Evolutionary conservation across 1,140 invertebrate genomes (phyloP), one percentile per base, ranked within the genome.

Genomic region (Anagrus nilaparvatae): DNA sequence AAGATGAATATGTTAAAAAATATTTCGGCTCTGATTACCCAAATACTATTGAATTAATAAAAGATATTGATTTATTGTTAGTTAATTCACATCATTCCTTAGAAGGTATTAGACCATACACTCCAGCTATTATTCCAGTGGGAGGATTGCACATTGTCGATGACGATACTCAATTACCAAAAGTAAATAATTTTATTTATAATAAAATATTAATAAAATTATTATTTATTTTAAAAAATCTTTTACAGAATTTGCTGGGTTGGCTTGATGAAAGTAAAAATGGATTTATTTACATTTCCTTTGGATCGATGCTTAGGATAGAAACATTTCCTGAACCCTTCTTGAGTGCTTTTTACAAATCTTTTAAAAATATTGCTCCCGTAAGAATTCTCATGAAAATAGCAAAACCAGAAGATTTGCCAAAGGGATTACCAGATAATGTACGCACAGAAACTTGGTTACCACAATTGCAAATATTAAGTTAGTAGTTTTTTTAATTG

Each of bases 261-360:
- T 77, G 78, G 58, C 58, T 83, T 19, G 76, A 82, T 47, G 74
- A 72, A 47, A 74, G 79, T 20, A 62, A 73, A 44, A 58, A 81
- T 46, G 81, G 82, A 2, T 76, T 81, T 7, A 70, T 87, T 32
- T 79, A 80, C 44, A 77, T 85, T 43, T 81, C 76, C 49, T 74
- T 84, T 54, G 82, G 82, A 13, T 79, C 81, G 5, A 73, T 77
- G 56, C 61, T 77, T 63, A 75, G 77, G 72, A 67, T 79, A 63
- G 72, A 77, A 74, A 56, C 70, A 56, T 38, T 65, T 52, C 46
- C 55, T 36, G 51, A 55, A 35, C 14, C 44, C 40, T 53, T 36
- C 2, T 41, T 56, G 16, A 29, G 46, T 0, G 47, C 44, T 16
- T 54, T 59, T 39, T 57, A 56, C 29, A 44, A 47, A 18, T 54